A percentile compares a stretch with the other conserved stretches of the same genome.
Conservation (phyloP, 2,888 invertebrate genomes). For the Mythimna pallens region DNA sequence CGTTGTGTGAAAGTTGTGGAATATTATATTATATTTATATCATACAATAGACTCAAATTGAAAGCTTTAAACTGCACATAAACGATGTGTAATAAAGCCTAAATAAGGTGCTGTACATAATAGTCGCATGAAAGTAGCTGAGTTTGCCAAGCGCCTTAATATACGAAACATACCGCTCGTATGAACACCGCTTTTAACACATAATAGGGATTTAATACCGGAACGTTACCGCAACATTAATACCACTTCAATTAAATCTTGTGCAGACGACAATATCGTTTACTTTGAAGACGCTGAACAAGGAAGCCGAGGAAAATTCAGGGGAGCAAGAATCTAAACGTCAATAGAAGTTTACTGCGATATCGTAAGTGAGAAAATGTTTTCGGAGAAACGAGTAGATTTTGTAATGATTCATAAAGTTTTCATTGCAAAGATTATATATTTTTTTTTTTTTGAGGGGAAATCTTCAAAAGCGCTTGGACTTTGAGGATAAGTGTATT, state of each 20-base stretch:
- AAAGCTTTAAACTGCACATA: constrained; percentile 23
- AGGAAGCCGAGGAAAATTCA: constrained; percentile 35
- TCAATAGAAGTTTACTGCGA: constrained; percentile 22
- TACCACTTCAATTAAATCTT: constrained; percentile 57
- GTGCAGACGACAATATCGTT: constrained; percentile 52
- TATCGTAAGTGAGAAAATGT: constrained; percentile 18
- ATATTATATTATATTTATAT: not conserved
- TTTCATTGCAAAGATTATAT: too few species aligned
- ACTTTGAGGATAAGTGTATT: too few species aligned
- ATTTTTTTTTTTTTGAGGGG: too few species aligned
- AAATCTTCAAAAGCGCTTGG: too few species aligned
- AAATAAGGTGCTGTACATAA: constrained; percentile 41
- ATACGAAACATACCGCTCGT: constrained; percentile 14
- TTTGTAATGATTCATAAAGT: too few species aligned
- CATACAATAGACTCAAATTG: constrained; percentile 30
- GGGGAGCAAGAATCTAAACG: constrained; percentile 22
- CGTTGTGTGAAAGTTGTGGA: too few species aligned
- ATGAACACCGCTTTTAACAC: constrained; percentile 52
- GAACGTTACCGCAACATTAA: constrained; percentile 56
- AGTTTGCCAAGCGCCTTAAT: constrained; percentile 50
- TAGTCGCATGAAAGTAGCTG: constrained; percentile 35
- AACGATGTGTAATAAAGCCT: constrained; percentile 40
- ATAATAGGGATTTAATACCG: constrained; percentile 59
- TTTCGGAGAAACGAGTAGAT: not conserved
- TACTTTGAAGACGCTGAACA: constrained; percentile 41